Evolutionary conservation across 1,140 invertebrate genomes (phyloP).

Genomic region (Forficula auricularia): DNA sequence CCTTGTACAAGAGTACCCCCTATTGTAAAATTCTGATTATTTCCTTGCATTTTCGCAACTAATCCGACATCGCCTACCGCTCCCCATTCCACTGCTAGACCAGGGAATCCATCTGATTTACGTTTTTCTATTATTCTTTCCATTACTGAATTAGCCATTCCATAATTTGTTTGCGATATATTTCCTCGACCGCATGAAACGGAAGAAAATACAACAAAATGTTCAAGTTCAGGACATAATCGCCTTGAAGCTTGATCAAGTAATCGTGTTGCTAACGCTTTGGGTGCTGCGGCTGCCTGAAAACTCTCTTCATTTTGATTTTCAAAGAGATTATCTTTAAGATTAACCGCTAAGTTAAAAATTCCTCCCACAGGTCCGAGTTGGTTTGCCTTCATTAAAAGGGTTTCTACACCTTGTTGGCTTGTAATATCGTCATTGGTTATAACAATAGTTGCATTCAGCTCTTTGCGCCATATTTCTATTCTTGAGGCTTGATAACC

Average conservation of each 20-base stretch:
- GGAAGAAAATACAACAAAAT: slow-evolving; percentile 18
- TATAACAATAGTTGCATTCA: slow-evolving; percentile 29
- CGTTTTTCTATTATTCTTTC: slow-evolving; percentile 17
- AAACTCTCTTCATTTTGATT: slow-evolving; percentile 33
- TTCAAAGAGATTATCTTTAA: slow-evolving; percentile 38
- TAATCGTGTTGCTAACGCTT: slow-evolving; percentile 33
- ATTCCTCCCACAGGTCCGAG: slow-evolving; percentile 52
- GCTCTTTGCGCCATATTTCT: slow-evolving; percentile 34
- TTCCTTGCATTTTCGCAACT: slow-evolving; percentile 65
- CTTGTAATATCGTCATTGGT: slow-evolving; percentile 29
- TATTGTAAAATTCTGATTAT: slow-evolving; percentile 47
- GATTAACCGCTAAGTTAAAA: slow-evolving; percentile 53
- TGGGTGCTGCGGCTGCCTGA: slow-evolving; percentile 31
- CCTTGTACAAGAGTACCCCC: slow-evolving; percentile 42
- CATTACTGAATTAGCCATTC: slow-evolving; percentile 16
- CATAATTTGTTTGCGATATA: slow-evolving; percentile 16
- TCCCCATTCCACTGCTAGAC: slow-evolving; percentile 21
- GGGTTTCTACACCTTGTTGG: slow-evolving; percentile 28
- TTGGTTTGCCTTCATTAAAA: slow-evolving; percentile 36
- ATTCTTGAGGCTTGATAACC: slow-evolving; percentile 34
- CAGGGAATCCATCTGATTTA: slow-evolving; percentile 10
- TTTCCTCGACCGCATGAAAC: slow-evolving; percentile 16
- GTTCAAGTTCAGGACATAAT: slow-evolving; percentile 24
- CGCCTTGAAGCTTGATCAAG: slow-evolving; percentile 33
- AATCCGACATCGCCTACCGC: slow-evolving; percentile 49